These are phyloP conservation scores for Amblyopsis rosae DNA, from an alignment of 2,113 vertebrate genomes.

Conservation along the genomic window DNA sequence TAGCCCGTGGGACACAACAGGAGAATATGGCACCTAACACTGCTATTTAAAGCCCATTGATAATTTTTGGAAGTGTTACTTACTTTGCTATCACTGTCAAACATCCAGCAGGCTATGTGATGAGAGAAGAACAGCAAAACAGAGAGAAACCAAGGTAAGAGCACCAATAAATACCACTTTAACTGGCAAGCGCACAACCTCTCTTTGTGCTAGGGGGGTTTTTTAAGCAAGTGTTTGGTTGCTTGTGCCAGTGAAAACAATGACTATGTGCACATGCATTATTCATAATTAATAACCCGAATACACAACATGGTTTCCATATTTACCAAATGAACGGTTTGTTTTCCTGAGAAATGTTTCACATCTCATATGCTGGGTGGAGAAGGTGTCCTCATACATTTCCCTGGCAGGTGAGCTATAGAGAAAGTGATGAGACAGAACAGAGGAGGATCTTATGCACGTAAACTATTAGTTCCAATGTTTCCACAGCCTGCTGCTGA, in stretches of 20 bases:
- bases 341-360: slow-evolving; percentile 56
- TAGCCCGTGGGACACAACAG: slow-evolving; percentile 21
- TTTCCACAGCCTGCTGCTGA: slow-evolving; percentile 20
- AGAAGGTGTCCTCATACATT: slow-evolving; percentile 61
- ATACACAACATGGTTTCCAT: slow-evolving; percentile 44
- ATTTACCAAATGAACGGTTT: slow-evolving; percentile 67
- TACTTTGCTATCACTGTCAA: slow-evolving; percentile 54
- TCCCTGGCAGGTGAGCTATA: slow-evolving; percentile 57
- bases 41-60: slow-evolving; percentile 52
- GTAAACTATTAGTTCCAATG: slow-evolving; percentile 53
- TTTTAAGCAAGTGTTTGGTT: slow-evolving; percentile 29
- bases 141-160: slow-evolving; percentile 25
- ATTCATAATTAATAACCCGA: slow-evolving; percentile 68
- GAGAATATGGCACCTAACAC: slow-evolving; percentile 21
- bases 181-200: slow-evolving; percentile 27
- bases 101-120: slow-evolving; percentile 14
- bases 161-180: slow-evolving; percentile 27
- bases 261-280: slow-evolving; percentile 47
- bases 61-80: slow-evolving; percentile 54
- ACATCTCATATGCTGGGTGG: slow-evolving; percentile 39
- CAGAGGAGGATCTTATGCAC: slow-evolving; percentile 50
- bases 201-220: slow-evolving; percentile 19
- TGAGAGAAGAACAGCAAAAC: slow-evolving; percentile 33
- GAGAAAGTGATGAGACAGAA: slow-evolving; percentile 61
- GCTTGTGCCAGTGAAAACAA: slow-evolving; percentile 42